phyloP scores from a whole-genome alignment of 2,113 vertebrate genomes.

The Chelonoidis abingdonii region DNA sequence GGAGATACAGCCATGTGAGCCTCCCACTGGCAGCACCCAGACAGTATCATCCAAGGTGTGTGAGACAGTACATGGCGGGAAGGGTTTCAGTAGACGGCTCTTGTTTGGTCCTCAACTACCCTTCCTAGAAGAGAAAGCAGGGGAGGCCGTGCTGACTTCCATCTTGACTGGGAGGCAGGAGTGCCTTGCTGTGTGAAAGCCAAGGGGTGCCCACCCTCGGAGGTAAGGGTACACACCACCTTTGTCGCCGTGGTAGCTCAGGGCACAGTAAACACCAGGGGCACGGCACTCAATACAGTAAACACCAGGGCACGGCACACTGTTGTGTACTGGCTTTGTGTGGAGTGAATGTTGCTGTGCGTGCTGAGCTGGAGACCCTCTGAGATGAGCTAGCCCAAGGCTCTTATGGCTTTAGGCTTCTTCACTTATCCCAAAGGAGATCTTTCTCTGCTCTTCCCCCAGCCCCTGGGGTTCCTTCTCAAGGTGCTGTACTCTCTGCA shows the following conservation, averaged over 20 bases:
- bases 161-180: fast-evolving
- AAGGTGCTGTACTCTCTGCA: fast-evolving
- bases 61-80: fast-evolving
- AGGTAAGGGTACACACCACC: neutral
- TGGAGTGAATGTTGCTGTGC: neutral
- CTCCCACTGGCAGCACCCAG: fast-evolving
- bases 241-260: neutral
- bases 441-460: neutral
- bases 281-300: neutral
- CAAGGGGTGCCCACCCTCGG: fast-evolving
- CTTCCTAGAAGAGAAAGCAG: fast-evolving
- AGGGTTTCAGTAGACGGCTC: neutral
- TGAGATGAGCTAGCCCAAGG: fast-evolving
- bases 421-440: neutral
- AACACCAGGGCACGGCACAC: neutral
- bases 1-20: fast-evolving
- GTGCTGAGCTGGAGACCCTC: neutral
- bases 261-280: neutral
- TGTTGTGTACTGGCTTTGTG: neutral
- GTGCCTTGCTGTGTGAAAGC: neutral
- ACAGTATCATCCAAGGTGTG: neutral
- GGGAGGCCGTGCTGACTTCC: neutral
- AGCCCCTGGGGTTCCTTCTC: neutral
- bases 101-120: neutral
- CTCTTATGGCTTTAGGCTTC: neutral